Evolutionary conservation across 2,888 invertebrate genomes (phyloP), one percentile per base, ranked within the genome.

Genomic region (Euproctis similis): DNA sequence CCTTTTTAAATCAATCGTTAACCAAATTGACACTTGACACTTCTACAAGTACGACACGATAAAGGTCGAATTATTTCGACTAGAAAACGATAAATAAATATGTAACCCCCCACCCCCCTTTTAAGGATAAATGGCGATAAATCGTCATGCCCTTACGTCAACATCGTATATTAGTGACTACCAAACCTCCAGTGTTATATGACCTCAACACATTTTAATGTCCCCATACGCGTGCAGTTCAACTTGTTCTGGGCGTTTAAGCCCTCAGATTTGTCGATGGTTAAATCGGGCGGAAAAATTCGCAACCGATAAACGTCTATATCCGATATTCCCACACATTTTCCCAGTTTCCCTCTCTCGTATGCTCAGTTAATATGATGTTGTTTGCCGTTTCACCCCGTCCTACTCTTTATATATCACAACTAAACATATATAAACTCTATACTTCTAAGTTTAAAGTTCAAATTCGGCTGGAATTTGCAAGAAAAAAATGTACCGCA

Each of bases 301-400:
- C 82, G n/a, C n/a, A n/a, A 53, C 54, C 78, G 77, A 80, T 81
- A 80, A 80, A 82, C 66, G 81, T 82, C 82, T 81, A 80, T 82
- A 84, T 82, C 82, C 81, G 80, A 70, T 81, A 81, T 82, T 81
- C 80, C 77, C 81, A 84, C 80, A 77, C 81, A 78, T 82, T 84
- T 82, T 80, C 75, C 65, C 75, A n/a, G 62, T 75, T 78, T 70
- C 78, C 81, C 54, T 50, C 81, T 80, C 80, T 81, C 82, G 80
- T 84, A 81, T 82, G 82, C 80, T 81, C 82, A 82, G 78, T 84
- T 82, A 81, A 81, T 80, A 81, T 81, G 81, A 74, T 68, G 73
- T 67, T 81, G 76, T 81, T 82, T 82, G 78, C 80, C 72, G 69
- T 75, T 66, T 72, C 63, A 75, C 82, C 81, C 76, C 69, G 62